Conservation (phyloP, 2,797 vertebrate species). For the Vespertilio murinus region DNA sequence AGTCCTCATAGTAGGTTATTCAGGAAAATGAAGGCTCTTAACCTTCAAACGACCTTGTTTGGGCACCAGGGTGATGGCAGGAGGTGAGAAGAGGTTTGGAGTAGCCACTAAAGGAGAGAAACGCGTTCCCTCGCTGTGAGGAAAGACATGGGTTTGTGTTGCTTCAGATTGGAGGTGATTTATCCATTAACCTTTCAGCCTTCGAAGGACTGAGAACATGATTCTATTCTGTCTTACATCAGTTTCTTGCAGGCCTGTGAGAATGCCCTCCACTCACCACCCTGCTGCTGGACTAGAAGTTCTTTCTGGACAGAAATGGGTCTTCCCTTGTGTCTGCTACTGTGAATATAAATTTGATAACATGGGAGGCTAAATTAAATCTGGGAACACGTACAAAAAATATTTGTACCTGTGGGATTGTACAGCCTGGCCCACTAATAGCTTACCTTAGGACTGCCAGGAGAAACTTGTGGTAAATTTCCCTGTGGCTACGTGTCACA, state of each 20-base stretch:
- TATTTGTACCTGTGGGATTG: not conserved
- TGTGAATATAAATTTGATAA: not conserved
- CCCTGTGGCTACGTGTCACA: not conserved
- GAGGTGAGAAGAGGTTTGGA: not conserved
- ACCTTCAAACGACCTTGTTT: not conserved
- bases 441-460: not conserved
- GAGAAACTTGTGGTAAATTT: not conserved
- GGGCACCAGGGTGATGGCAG: not conserved
- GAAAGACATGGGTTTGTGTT: not conserved
- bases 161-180: not conserved
- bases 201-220: not conserved
- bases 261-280: not conserved
- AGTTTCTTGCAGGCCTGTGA: not conserved
- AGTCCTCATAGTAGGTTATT: not conserved
- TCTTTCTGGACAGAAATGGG: not conserved
- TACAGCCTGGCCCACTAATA: not conserved
- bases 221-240: not conserved
- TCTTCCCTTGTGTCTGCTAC: conserved; percentile 5
- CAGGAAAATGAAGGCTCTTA: not conserved
- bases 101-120: not conserved
- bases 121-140: not conserved
- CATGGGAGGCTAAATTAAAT: not conserved
- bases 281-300: not conserved
- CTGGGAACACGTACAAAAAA: not conserved
- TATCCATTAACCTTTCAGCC: not conserved